Base-by-base conservation (phyloP, 2,797 vertebrate genomes). In the Micropoecilia bifurca region DNA sequence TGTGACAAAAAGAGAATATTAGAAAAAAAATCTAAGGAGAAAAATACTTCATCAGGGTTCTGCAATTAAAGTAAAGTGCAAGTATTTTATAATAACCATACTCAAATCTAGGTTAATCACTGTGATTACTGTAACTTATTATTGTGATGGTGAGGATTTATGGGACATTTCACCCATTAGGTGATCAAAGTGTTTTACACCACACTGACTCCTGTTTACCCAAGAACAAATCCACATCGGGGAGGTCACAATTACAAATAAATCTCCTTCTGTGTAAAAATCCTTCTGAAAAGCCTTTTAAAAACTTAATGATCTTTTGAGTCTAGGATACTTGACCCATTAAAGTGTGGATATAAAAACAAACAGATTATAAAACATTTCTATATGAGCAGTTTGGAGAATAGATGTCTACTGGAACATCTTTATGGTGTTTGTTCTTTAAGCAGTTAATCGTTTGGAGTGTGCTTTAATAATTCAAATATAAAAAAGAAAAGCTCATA, bases 101-200 rank as follows among this genome's bases (percentile, higher is more conserved):
- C 76, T 75, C 46, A 36, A 79, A 83, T 78, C 72, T 59, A 73
- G 71, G 73, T 66, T 82, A 53, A 80, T 90, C 80, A 83, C 48
- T 79, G 59, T 75, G 87, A 92, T 90, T 87, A 84, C 76, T 74
- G 45, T 83, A 59, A 50, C 83, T 83, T 90, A 86, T 92, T 88
- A 92, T 69, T 80, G 76, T 89, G 89, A 92, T 92, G 89, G 85
- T 77, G 78, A 79, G 71, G 88, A 90, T 90, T 94, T 90, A 83
- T 78, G 10, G 73, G 74, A 86, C 79, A 86, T 88, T 83, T 82
- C 75, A 14, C 45, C 83, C 82, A 86, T 90, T 85, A 86, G 85
- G 75, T 85, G 80, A 92, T 91, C 82, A 86, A 74, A 80, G 78
- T 18, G 18, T 80, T 83, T 85, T 55, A 83, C 74, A 79, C 61